These are phyloP conservation scores for Carpatolechia fugitivella DNA, from an alignment of 2,888 invertebrate species.

Conservation along the genomic window DNA sequence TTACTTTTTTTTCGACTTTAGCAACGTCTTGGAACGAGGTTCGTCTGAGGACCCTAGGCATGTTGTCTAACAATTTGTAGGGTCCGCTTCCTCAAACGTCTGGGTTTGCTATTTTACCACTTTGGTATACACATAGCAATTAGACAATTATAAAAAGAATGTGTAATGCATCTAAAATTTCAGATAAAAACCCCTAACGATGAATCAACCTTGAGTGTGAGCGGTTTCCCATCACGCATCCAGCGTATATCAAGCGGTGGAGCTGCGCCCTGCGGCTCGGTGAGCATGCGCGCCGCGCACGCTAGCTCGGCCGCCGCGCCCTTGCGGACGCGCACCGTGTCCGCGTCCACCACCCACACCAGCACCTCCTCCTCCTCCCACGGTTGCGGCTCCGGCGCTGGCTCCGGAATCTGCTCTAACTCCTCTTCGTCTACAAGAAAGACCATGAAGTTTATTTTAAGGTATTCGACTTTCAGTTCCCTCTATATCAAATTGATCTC, in stretches of 20 bases:
- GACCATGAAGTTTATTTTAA: background rate
- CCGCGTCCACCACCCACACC: background rate
- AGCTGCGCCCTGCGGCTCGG: slow-evolving; percentile 30
- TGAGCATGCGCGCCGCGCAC: slow-evolving; percentile 56
- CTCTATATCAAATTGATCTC: no score
- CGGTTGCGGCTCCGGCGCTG: background rate
- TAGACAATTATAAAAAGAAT: no score
- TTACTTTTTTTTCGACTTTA: no score
- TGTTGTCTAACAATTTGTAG: no score
- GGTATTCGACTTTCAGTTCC: no score
- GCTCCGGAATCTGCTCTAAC: background rate
- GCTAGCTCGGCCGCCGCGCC: slow-evolving; percentile 49
- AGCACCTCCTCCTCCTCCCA: slow-evolving; percentile 2
- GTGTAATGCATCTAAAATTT: no score
- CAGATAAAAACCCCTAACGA: no score
- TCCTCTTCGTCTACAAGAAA: background rate
- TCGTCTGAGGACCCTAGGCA: no score
- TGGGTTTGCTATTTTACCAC: no score
- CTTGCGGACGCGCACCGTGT: slow-evolving; percentile 19
- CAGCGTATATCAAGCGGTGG: slow-evolving; percentile 50
- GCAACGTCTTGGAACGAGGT: no score
- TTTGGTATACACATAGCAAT: no score
- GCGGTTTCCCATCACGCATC: slow-evolving; percentile 36
- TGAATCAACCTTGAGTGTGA: slow-evolving; percentile 20
- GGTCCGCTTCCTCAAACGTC: no score